Conservation (phyloP, 2,113 vertebrate genomes). For the Megalops atlanticus region DNA sequence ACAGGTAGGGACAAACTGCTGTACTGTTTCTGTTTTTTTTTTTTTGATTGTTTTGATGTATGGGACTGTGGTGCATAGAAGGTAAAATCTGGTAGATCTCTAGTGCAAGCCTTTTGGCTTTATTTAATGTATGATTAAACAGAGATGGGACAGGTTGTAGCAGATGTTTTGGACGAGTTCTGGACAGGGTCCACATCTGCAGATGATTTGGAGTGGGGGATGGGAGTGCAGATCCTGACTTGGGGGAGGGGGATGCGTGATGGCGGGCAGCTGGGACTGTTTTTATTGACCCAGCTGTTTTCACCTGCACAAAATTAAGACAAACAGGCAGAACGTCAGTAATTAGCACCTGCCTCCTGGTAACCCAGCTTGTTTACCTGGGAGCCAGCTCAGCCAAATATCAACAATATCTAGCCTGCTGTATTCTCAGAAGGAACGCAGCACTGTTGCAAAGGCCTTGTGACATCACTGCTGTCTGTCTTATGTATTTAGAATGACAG, state of each 20-base stretch:
- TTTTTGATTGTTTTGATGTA: too few relatives aligned
- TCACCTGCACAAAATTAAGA: constrained; percentile 13
- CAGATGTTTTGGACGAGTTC: not conserved
- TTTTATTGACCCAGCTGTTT: constrained; percentile 14
- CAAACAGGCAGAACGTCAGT: not conserved
- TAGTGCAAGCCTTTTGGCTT: not conserved
- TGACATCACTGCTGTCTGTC: too few relatives aligned
- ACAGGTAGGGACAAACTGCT: not conserved
- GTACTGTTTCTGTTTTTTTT: not conserved
- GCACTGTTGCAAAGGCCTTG: not conserved
- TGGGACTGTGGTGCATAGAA: not conserved
- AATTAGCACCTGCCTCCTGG: not conserved
- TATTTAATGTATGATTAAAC: not conserved
- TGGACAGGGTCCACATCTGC: not conserved
- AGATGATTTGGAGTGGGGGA: not conserved
- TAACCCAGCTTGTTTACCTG: not conserved
- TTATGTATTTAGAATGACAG: too few relatives aligned
- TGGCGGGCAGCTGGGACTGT: not conserved
- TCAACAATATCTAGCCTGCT: too few relatives aligned
- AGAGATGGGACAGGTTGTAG: not conserved
- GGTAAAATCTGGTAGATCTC: not conserved
- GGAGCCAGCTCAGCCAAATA: not conserved
- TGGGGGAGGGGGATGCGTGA: not conserved
- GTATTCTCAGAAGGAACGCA: not conserved
- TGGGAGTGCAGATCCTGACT: not conserved